phyloP scores from a whole-genome alignment of 1,140 invertebrate genomes.

The Lepidotrigona ventralis region DNA sequence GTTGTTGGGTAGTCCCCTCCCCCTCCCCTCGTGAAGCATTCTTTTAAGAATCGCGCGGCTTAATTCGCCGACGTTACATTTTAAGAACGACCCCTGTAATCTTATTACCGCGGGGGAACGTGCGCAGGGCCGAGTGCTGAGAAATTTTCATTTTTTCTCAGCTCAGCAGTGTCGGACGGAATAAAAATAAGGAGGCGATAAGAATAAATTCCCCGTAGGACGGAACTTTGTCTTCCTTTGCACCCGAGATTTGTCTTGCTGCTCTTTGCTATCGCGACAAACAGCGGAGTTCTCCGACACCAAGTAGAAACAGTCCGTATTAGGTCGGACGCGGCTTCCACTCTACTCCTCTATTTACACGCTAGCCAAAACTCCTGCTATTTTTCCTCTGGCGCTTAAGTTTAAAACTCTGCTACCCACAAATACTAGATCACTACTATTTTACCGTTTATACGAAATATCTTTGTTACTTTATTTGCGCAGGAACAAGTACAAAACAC shows the following conservation, averaged over 20 bases:
- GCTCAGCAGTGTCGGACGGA: background rate
- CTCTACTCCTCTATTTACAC: background rate
- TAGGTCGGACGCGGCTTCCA: background rate
- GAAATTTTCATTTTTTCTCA: background rate
- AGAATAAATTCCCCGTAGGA: constrained; percentile 6
- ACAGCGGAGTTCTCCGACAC: background rate
- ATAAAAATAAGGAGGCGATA: background rate
- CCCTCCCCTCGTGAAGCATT: too few species aligned
- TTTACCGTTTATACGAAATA: background rate
- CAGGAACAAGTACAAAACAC: too few species aligned
- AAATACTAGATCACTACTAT: too few species aligned
- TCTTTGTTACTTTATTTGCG: background rate
- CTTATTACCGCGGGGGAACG: constrained; percentile 3
- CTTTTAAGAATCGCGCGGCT: constrained; percentile 2
- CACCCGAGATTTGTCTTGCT: constrained; percentile 10
- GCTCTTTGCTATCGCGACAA: background rate
- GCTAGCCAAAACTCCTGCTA: background rate
- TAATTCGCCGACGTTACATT: background rate
- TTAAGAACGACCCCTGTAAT: constrained; percentile 16
- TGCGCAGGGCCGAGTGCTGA: background rate
- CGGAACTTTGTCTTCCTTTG: background rate
- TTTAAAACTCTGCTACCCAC: background rate
- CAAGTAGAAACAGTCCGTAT: background rate
- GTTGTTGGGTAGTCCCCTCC: background rate
- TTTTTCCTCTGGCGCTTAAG: background rate